A percentile compares a stretch with the other conserved stretches of the same genome.
Evolutionary conservation across 2,888 invertebrate species (phyloP).

Genomic region (Mesorhabditis belari): DNA sequence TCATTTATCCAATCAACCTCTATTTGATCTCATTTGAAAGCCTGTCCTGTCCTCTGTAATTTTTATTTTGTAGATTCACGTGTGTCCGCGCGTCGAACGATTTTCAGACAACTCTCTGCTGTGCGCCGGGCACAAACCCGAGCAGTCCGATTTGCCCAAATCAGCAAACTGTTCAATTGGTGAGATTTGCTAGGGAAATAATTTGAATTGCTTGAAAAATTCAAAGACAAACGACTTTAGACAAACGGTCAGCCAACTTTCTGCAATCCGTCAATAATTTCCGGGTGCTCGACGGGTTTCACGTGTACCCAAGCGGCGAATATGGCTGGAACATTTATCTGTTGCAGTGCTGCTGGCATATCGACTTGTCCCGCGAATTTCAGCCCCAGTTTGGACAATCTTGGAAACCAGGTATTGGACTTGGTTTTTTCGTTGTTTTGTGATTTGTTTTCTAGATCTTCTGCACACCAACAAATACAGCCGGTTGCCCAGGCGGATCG

Average conservation of each 20-base stretch:
- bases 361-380: conserved; percentile 40
- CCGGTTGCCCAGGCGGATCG: conserved; percentile 20
- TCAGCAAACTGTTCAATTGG: conserved; percentile 21
- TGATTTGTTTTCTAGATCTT: conserved; percentile 7
- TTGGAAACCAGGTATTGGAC: conserved; percentile 19
- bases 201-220: neutral
- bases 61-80: conserved; percentile 13
- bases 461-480: conserved; percentile 1
- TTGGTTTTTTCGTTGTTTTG: neutral
- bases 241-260: conserved; percentile 24
- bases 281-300: conserved; percentile 27
- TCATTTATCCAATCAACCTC: too few relatives aligned
- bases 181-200: neutral
- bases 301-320: conserved; percentile 23
- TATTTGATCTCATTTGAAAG: too few relatives aligned
- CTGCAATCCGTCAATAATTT: conserved; percentile 18
- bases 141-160: conserved; percentile 30
- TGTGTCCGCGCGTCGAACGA: conserved; percentile 24
- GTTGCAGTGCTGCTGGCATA: conserved; percentile 28
- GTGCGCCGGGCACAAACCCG: conserved; percentile 17
- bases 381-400: conserved; percentile 20
- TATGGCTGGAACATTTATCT: conserved; percentile 20
- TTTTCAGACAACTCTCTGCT: conserved; percentile 29
- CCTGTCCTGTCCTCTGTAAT: neutral
- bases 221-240: conserved; percentile 6